phyloP scores from a whole-genome alignment of 2,113 vertebrate species.

The Cisticola juncidis region DNA sequence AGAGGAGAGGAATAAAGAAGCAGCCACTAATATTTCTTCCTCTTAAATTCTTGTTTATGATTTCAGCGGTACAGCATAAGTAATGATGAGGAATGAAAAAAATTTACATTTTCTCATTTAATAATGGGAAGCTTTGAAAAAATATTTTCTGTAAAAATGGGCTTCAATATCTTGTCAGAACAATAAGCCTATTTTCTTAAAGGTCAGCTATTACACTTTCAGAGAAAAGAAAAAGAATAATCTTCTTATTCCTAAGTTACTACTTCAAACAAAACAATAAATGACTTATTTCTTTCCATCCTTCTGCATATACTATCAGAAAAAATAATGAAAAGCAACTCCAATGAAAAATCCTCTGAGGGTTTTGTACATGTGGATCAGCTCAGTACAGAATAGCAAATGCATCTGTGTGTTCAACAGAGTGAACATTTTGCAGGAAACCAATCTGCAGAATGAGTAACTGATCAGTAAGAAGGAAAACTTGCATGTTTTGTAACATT shows the following conservation, averaged over 20 bases:
- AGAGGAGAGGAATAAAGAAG: neutral
- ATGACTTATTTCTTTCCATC: conserved; percentile 6
- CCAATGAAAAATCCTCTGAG: neutral
- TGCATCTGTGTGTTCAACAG: neutral
- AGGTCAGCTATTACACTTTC: neutral
- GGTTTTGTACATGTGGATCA: neutral
- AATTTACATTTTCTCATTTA: neutral
- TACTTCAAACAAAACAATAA: conserved; percentile 31
- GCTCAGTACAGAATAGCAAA: neutral
- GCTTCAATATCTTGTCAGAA: neutral
- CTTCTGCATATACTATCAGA: neutral
- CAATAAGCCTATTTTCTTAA: neutral
- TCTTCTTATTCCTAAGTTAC: conserved; percentile 10
- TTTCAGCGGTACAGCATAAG: neutral
- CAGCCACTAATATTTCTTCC: neutral
- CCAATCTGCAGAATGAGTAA: neutral
- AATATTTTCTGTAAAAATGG: neutral
- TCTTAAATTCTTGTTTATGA: neutral
- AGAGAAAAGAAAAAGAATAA: neutral
- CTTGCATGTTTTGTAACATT: neutral
- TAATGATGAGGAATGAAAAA: neutral
- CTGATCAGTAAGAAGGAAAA: neutral
- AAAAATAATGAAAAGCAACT: conserved; percentile 5
- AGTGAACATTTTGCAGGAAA: neutral
- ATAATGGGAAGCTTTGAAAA: neutral